Percentiles rank a stretch among this genome's conserved stretches.
Evolutionary conservation across 2,888 invertebrate species (phyloP).

Genomic region (Abscondita cerata): DNA sequence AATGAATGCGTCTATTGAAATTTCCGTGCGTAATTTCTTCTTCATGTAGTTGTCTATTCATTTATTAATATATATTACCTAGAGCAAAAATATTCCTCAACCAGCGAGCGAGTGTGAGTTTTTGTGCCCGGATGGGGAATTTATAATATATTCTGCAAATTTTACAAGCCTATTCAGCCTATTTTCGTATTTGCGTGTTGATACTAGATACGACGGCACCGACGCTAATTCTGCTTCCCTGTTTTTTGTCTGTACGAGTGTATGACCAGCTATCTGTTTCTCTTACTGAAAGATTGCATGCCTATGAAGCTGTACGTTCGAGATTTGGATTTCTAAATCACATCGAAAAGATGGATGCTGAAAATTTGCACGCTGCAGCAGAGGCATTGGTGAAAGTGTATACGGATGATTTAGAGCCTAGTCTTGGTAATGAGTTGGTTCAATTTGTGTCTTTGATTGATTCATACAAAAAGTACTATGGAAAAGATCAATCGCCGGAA

Average conservation of each 20-base stretch:
- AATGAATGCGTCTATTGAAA: too few relatives aligned
- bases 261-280: slow-evolving; percentile 32
- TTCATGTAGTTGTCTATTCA: too few relatives aligned
- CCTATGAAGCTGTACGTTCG: slow-evolving; percentile 14
- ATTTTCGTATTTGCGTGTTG: too few relatives aligned
- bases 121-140: too few relatives aligned
- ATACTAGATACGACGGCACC: too few relatives aligned
- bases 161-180: too few relatives aligned
- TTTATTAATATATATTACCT: too few relatives aligned
- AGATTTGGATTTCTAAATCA: slow-evolving; percentile 34
- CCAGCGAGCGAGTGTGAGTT: too few relatives aligned
- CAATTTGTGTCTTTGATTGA: slow-evolving; percentile 26
- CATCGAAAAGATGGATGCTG: slow-evolving; percentile 22
- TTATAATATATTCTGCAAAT: too few relatives aligned
- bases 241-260: too few relatives aligned
- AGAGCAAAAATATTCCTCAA: too few relatives aligned
- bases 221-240: slow-evolving; percentile 33
- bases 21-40: too few relatives aligned
- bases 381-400: slow-evolving; percentile 19
- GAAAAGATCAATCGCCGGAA: slow-evolving; percentile 13
- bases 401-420: slow-evolving; percentile 23
- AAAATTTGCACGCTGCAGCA: slow-evolving; percentile 25
- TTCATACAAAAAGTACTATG: slow-evolving; percentile 17
- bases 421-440: slow-evolving; percentile 29
- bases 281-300: slow-evolving; percentile 26